phyloP scores from a whole-genome alignment of 1,140 invertebrate species.

The Sycobia sp. region DNA sequence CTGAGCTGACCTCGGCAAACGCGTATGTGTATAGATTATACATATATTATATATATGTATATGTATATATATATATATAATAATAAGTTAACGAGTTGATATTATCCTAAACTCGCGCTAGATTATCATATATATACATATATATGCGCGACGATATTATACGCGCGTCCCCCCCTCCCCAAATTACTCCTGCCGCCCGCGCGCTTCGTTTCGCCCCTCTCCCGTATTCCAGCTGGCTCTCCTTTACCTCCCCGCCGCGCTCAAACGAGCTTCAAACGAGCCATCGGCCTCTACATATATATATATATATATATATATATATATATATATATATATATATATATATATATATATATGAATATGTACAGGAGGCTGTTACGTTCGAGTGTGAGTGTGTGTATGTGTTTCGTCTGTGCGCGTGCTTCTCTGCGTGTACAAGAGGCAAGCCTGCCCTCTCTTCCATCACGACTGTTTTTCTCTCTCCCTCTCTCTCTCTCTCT shows the following conservation, averaged over 20 bases:
- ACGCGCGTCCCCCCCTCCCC: not conserved
- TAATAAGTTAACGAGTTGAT: no score
- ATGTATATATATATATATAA: no score
- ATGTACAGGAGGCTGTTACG: no score
- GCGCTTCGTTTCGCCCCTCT: not conserved
- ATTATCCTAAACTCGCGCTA: conserved; percentile 25
- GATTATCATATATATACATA: no score
- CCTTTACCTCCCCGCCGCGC: not conserved
- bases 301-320: no score
- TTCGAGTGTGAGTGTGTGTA: conserved; percentile 4
- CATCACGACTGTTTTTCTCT: conserved; percentile 20
- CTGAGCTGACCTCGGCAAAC: no score
- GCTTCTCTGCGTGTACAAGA: no score
- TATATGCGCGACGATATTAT: conserved; percentile 14
- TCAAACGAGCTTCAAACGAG: not conserved
- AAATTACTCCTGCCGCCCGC: not conserved
- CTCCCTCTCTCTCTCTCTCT: not conserved
- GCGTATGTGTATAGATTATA: conserved; percentile 11
- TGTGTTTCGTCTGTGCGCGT: not conserved
- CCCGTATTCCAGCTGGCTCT: not conserved
- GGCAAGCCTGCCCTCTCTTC: no score
- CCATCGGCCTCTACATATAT: no score
- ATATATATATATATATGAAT: no score
- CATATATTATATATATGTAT: no score
- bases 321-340: no score